Conservation (phyloP, 2,888 invertebrate genomes). For the Podabrus alpinus region DNA sequence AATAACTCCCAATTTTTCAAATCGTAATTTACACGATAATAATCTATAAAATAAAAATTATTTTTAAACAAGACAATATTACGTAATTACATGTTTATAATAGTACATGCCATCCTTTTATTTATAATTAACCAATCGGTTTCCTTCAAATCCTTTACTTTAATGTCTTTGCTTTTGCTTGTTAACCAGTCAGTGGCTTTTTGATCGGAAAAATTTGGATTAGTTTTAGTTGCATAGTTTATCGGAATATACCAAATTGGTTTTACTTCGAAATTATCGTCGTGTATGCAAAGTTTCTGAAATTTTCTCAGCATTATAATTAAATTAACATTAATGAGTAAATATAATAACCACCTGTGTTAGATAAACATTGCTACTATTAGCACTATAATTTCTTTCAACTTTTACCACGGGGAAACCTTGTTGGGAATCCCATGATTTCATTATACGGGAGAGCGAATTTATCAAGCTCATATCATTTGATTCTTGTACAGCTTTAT, state of each 20-base stretch:
- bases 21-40: constrained; percentile 76
- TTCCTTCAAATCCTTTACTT: not conserved
- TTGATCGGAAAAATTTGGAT: constrained; percentile 1
- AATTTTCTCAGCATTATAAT: not conserved
- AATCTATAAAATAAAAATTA: constrained; percentile 56
- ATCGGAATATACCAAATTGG: not conserved
- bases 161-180: not conserved
- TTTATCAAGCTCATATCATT: not conserved
- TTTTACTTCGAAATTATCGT: not conserved
- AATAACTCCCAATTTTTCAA: constrained; percentile 66
- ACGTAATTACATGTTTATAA: no score
- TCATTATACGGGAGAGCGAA: not conserved
- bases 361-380: not conserved
- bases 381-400: not conserved
- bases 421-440: constrained; percentile 52
- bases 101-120: no score
- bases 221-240: not conserved
- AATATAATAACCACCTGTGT: not conserved
- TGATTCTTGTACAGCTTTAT: not conserved
- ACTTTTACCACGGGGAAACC: constrained; percentile 29
- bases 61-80: no score
- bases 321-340: not conserved
- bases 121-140: constrained; percentile 16
- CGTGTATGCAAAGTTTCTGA: not conserved
- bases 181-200: constrained; percentile 2